A percentile compares a stretch with the other conserved stretches of the same genome.
Conservation (phyloP, 2,797 vertebrate species). For the Lithobates pipiens region DNA sequence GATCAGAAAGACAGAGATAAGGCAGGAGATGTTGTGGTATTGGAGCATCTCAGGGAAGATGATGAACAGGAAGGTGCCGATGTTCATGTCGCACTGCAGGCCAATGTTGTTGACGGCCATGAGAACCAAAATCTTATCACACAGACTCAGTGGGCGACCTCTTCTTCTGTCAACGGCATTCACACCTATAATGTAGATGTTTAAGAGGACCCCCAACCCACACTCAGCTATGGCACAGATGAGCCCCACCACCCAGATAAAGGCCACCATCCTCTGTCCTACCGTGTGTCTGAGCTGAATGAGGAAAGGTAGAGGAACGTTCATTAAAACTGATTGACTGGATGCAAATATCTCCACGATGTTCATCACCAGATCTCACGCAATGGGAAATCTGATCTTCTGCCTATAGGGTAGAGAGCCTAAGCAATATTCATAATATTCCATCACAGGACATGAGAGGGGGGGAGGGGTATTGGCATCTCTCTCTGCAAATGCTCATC, state of each 20-base stretch:
- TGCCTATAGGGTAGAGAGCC: too few relatives aligned
- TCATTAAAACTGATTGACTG: background rate
- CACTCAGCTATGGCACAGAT: background rate
- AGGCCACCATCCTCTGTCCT: background rate
- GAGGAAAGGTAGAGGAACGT: background rate
- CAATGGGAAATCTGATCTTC: background rate
- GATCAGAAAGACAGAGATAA: conserved; percentile 30
- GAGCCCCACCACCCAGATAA: background rate
- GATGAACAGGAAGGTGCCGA: conserved; percentile 23
- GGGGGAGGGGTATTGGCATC: too few relatives aligned
- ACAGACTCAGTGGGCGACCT: conserved; percentile 53
- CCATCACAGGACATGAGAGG: too few relatives aligned
- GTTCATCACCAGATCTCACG: background rate
- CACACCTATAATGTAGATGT: conserved; percentile 58
- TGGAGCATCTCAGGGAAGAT: background rate
- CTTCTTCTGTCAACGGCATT: conserved; percentile 55
- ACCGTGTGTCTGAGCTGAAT: background rate
- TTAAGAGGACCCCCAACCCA: conserved; percentile 14
- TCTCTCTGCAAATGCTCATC: too few relatives aligned
- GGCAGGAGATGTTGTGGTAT: fast-evolving
- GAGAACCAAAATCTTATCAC: conserved; percentile 64
- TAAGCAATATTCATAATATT: too few relatives aligned
- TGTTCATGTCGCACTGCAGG: conserved; percentile 42
- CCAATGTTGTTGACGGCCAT: conserved; percentile 58
- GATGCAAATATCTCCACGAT: background rate